Evolutionary conservation across 2,113 vertebrate genomes (phyloP).

Genomic region (Ailuropoda melanoleuca): DNA sequence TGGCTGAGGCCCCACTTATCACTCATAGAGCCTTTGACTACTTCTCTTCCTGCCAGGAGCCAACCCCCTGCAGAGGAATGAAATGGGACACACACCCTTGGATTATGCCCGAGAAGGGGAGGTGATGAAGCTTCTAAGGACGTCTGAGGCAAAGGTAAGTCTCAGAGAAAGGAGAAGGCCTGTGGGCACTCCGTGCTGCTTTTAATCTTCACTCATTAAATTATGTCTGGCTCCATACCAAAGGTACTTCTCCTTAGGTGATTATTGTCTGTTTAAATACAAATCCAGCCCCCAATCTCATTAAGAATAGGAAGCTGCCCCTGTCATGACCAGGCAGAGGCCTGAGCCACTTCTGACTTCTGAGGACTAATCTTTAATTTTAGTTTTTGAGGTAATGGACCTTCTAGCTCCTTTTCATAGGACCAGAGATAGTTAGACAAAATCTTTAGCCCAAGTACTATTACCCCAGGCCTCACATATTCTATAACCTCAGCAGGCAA

Average conservation of each 20-base stretch:
- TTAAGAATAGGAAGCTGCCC: neutral
- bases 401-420: slow-evolving; percentile 18
- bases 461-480: neutral
- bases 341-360: neutral
- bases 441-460: neutral
- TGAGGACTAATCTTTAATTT: slow-evolving; percentile 34
- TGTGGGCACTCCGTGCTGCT: neutral
- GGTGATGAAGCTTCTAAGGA: slow-evolving; percentile 87
- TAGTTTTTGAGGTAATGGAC: neutral
- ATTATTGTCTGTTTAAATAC: slow-evolving; percentile 54
- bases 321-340: neutral
- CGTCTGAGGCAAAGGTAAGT: slow-evolving; percentile 91
- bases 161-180: neutral
- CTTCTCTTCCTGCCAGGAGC: slow-evolving; percentile 87
- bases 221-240: slow-evolving; percentile 36
- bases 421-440: neutral
- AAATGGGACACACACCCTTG: slow-evolving; percentile 92
- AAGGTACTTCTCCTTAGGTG: neutral
- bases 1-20: neutral
- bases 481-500: neutral
- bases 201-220: slow-evolving; percentile 4
- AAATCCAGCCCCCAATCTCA: neutral
- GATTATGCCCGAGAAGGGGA: slow-evolving; percentile 95
- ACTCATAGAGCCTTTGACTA: neutral
- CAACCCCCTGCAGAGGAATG: slow-evolving; percentile 92